Evolutionary conservation across 2,797 vertebrate species (phyloP).

Genomic region (Margarornis squamiger): DNA sequence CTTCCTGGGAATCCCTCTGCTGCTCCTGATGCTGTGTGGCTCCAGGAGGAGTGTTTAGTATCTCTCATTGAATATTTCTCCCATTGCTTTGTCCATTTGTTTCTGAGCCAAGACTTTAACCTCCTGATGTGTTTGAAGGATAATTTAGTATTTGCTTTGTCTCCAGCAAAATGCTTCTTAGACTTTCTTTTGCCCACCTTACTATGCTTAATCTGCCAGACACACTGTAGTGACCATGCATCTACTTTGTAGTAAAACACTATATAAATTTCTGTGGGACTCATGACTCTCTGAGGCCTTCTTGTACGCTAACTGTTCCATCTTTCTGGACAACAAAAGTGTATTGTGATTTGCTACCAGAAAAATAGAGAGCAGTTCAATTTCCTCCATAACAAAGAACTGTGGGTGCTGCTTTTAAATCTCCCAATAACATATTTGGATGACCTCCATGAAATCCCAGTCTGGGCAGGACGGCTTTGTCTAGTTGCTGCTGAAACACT

Average conservation of each 20-base stretch:
- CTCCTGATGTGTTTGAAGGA: background rate
- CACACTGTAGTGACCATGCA: accelerated
- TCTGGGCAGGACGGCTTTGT: background rate
- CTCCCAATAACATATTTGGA: slow-evolving; percentile 9
- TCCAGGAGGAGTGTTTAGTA: background rate
- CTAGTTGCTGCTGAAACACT: background rate
- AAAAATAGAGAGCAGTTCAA: background rate
- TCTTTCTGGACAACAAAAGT: background rate
- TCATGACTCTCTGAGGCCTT: background rate
- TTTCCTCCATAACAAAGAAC: background rate
- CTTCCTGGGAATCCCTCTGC: background rate
- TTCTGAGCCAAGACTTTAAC: background rate
- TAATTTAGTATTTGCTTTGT: background rate
- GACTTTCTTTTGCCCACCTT: background rate
- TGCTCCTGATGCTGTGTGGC: background rate
- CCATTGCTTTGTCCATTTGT: background rate
- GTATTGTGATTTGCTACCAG: background rate
- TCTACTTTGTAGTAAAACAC: background rate
- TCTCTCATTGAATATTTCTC: background rate
- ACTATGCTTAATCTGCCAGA: background rate
- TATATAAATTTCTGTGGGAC: background rate
- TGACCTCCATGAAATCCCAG: background rate
- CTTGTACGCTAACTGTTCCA: background rate
- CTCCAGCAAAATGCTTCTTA: background rate
- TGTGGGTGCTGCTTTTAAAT: background rate